phyloP scores from a whole-genome alignment of 2,113 vertebrate species.

The Odontesthes bonariensis region DNA sequence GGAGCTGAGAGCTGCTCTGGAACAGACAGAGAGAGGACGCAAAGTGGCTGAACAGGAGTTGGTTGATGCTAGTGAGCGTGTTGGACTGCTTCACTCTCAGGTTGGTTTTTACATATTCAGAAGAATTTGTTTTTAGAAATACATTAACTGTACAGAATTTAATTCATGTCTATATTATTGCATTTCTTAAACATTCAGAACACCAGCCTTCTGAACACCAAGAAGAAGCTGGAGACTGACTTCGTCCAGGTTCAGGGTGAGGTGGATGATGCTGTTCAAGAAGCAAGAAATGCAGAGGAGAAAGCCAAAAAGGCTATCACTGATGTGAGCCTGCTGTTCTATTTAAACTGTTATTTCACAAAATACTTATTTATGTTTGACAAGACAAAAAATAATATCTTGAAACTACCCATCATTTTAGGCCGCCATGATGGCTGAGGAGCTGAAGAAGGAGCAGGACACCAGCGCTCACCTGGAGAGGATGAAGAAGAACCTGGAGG shows the following conservation, averaged over 20 bases:
- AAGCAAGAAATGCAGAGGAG: conserved; percentile 89
- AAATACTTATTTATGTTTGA: neutral
- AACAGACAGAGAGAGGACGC: conserved; percentile 81
- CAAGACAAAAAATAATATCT: no score
- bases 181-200: conserved; percentile 49
- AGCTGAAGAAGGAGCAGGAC: conserved; percentile 93
- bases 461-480: conserved; percentile 92
- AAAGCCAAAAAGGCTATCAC: conserved; percentile 97
- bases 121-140: no score
- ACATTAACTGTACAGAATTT: no score
- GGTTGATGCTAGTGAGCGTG: conserved; percentile 89
- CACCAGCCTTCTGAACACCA: conserved; percentile 75
- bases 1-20: conserved; percentile 73
- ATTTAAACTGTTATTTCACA: neutral
- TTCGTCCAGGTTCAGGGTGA: conserved; percentile 73
- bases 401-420: conserved; percentile 26
- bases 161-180: no score
- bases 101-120: conserved; percentile 59
- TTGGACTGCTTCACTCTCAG: conserved; percentile 91
- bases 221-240: conserved; percentile 75
- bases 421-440: conserved; percentile 91
- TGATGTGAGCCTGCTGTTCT: conserved; percentile 73
- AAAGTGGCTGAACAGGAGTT: conserved; percentile 93
- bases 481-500: conserved; percentile 97
- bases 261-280: conserved; percentile 74